phyloP scores from a whole-genome alignment of 2,888 invertebrate genomes.

The Cheilosia urbana region DNA sequence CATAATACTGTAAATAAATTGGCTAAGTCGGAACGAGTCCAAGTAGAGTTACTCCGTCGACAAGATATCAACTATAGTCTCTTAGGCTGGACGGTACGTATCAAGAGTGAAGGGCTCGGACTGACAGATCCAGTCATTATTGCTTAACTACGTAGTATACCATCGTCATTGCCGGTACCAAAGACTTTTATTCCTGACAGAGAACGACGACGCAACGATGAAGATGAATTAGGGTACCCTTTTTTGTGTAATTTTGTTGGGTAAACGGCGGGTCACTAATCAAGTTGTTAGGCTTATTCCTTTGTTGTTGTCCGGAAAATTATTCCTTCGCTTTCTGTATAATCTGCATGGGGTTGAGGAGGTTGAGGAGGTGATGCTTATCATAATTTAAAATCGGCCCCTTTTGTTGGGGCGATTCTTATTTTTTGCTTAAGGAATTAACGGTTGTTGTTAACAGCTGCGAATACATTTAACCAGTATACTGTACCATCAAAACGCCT shows the following conservation, averaged over 20 bases:
- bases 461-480: slow-evolving; percentile 47
- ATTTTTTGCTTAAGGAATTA: slow-evolving; percentile 32
- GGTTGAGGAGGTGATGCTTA: slow-evolving; percentile 29
- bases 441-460: slow-evolving; percentile 57
- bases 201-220: neutral
- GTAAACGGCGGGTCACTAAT: slow-evolving; percentile 43
- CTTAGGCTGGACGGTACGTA: too few relatives aligned
- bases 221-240: slow-evolving; percentile 30
- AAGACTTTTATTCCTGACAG: neutral
- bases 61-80: too few relatives aligned
- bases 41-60: too few relatives aligned
- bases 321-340: slow-evolving; percentile 21
- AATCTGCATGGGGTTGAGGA: neutral
- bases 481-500: slow-evolving; percentile 6
- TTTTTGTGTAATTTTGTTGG: slow-evolving; percentile 28
- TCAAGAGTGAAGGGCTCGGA: too few relatives aligned
- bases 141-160: neutral
- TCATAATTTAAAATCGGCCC: slow-evolving; percentile 51
- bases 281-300: slow-evolving; percentile 46
- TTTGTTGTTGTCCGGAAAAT: slow-evolving; percentile 52
- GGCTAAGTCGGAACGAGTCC: too few relatives aligned
- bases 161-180: neutral
- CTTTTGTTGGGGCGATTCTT: slow-evolving; percentile 21
- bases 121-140: too few relatives aligned
- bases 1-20: too few relatives aligned